A percentile compares a stretch with the other conserved stretches of the same genome.
Evolutionary conservation across 2,113 vertebrate species (phyloP).

Genomic region (Caretta caretta): DNA sequence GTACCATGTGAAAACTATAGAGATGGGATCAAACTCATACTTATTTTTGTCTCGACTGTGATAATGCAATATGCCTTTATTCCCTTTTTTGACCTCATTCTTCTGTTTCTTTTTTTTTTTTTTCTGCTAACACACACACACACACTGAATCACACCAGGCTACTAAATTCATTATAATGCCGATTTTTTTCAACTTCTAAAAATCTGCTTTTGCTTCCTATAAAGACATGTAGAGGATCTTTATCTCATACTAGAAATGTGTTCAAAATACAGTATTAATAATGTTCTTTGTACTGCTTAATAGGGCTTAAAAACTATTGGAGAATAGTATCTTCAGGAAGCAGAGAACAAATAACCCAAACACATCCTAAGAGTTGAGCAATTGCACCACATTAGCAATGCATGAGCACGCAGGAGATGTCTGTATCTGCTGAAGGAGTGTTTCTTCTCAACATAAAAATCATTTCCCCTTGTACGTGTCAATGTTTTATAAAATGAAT

Average conservation of each 20-base stretch:
- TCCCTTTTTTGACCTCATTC: not conserved
- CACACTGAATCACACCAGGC: not conserved
- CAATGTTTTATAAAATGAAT: slow-evolving; percentile 25
- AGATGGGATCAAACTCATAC: not conserved
- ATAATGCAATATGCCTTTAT: not conserved
- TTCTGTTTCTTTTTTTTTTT: not conserved
- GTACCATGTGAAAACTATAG: not conserved
- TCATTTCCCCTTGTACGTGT: not conserved
- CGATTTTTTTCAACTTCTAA: not conserved
- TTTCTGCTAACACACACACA: not conserved
- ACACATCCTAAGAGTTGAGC: not conserved
- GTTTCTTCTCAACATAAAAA: slow-evolving; percentile 21
- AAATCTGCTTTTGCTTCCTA: not conserved
- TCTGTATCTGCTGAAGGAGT: not conserved
- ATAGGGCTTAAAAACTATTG: not conserved
- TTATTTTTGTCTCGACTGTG: not conserved
- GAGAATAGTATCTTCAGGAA: slow-evolving; percentile 3
- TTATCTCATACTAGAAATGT: not conserved
- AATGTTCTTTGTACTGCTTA: not conserved
- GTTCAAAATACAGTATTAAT: not conserved
- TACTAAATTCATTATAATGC: not conserved
- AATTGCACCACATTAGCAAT: not conserved
- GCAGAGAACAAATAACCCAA: not conserved
- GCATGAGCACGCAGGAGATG: not conserved
- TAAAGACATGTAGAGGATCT: not conserved